These are phyloP conservation scores for Brenthis daphne DNA, from an alignment of 2,888 invertebrate genomes.

Conservation along the genomic window DNA sequence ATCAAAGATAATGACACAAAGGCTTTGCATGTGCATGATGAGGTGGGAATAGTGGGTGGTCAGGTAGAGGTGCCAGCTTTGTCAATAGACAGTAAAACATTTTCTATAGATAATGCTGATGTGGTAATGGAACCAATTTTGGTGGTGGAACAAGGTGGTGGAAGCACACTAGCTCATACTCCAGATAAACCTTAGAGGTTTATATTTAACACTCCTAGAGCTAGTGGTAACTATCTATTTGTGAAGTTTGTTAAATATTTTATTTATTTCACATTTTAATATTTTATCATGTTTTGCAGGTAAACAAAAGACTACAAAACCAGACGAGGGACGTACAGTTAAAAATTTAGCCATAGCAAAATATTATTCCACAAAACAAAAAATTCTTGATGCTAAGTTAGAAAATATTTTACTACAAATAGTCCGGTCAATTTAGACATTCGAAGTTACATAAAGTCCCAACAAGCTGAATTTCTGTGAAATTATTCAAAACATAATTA, in stretches of 20 bases:
- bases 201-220: neutral
- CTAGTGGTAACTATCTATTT: neutral
- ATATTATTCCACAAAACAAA: slow-evolving; percentile 14
- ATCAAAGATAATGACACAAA: neutral
- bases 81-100: neutral
- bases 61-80: neutral
- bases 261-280: neutral
- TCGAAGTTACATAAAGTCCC: too few relatives aligned
- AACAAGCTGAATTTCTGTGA: too few relatives aligned
- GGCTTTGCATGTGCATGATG: too few relatives aligned
- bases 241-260: neutral
- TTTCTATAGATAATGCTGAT: neutral
- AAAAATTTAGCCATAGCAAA: slow-evolving; percentile 12
- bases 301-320: slow-evolving; percentile 9
- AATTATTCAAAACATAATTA: too few relatives aligned
- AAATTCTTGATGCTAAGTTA: slow-evolving; percentile 15
- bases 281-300: slow-evolving; percentile 10
- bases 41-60: neutral
- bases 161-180: neutral
- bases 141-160: neutral
- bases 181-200: neutral
- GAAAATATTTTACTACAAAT: slow-evolving; percentile 11
- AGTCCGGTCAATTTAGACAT: too few relatives aligned
- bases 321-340: neutral
- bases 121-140: slow-evolving; percentile 1